phyloP scores from a whole-genome alignment of 2,888 invertebrate species.

The Conops quadrifasciatus region DNA sequence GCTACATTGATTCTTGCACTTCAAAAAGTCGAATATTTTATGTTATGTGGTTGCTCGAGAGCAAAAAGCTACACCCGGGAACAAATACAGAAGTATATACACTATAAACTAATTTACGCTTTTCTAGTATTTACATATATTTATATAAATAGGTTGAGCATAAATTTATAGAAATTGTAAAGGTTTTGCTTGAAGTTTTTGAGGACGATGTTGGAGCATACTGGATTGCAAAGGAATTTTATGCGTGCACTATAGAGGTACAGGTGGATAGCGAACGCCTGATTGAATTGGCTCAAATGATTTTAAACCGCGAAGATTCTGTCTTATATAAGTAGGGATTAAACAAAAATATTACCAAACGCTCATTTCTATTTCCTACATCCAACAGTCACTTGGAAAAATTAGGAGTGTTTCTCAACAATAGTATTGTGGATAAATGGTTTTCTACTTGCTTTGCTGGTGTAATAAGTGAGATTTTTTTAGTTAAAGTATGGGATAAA shows the following conservation, averaged over 20 bases:
- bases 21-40: constrained; percentile 75
- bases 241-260: constrained; percentile 74
- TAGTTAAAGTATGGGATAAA: constrained; percentile 89
- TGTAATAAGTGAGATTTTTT: constrained; percentile 78
- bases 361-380: neutral
- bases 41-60: constrained; percentile 84
- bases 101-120: neutral
- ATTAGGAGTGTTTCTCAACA: constrained; percentile 67
- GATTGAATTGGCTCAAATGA: constrained; percentile 72
- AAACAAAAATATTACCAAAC: neutral
- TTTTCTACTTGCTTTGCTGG: constrained; percentile 85
- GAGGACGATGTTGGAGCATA: constrained; percentile 81
- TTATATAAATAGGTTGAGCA: constrained; percentile 64
- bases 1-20: constrained; percentile 72
- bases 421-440: constrained; percentile 78
- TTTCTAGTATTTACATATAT: neutral
- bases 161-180: constrained; percentile 73
- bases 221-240: constrained; percentile 83
- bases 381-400: constrained; percentile 71
- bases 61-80: constrained; percentile 71
- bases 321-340: constrained; percentile 71
- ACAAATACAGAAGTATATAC: constrained; percentile 65
- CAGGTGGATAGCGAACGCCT: constrained; percentile 73
- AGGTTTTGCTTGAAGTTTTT: constrained; percentile 75
- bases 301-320: constrained; percentile 82